Conservation (phyloP, 2,113 vertebrate species). For the Hydrolagus affinis region DNA sequence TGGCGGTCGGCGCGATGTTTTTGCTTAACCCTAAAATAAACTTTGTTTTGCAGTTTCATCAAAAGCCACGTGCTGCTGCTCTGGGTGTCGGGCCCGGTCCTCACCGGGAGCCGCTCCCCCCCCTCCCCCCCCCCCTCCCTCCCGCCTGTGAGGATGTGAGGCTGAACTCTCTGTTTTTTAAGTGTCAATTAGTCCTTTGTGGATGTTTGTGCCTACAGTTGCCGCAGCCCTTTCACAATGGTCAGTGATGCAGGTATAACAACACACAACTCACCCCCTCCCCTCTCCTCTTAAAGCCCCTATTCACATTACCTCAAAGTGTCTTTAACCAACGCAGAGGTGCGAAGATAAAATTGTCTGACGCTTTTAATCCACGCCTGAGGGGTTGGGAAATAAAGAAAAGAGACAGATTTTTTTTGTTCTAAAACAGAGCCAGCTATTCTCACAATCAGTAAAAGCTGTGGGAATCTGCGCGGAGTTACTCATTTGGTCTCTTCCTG, state of each 20-base stretch:
- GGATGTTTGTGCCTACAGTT: conserved; percentile 32
- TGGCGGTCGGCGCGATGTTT: background rate
- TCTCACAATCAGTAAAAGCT: conserved; percentile 42
- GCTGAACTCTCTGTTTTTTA: background rate
- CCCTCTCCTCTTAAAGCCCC: conserved; percentile 29
- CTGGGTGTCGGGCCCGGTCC: conserved; percentile 11
- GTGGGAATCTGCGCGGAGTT: conserved; percentile 45
- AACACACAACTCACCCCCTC: conserved; percentile 18
- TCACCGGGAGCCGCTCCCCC: too few species aligned
- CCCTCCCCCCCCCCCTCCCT: too few species aligned
- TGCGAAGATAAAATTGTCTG: conserved; percentile 67
- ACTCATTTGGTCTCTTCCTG: conserved; percentile 38
- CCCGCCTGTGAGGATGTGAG: too few species aligned
- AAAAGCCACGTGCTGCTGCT: conserved; percentile 30
- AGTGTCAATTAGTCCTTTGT: conserved; percentile 32
- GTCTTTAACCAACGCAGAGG: conserved; percentile 63
- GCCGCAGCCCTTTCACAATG: conserved; percentile 30
- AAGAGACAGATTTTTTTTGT: conserved; percentile 40
- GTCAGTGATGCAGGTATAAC: conserved; percentile 30
- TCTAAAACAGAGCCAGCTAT: conserved; percentile 60
- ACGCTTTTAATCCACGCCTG: conserved; percentile 61
- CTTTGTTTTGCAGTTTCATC: conserved; percentile 26
- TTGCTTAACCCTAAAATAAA: conserved; percentile 22
- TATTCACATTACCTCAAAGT: conserved; percentile 54
- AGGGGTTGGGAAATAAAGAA: conserved; percentile 54